Conservation (phyloP, 2,113 vertebrate genomes). For the Toxotes chatareus region DNA sequence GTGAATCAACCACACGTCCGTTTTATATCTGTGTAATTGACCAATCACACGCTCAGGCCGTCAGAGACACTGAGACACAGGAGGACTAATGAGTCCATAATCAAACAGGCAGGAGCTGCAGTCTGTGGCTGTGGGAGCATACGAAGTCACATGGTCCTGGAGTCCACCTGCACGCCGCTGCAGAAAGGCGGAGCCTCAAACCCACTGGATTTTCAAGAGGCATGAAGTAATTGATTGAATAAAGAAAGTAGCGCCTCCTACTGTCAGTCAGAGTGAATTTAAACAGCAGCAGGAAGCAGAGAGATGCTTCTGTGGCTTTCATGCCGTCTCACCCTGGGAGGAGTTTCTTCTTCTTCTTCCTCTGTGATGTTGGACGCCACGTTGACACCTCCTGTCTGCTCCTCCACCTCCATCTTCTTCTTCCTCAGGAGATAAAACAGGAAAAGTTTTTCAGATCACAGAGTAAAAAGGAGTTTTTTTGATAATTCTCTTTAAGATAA, state of each 20-base stretch:
- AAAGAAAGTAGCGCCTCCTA: too few species aligned
- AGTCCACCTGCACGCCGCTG: too few species aligned
- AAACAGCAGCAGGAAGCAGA: too few species aligned
- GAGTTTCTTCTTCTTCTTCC: constrained; percentile 37
- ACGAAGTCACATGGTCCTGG: neutral
- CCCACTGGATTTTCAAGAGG: too few species aligned
- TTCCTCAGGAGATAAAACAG: neutral
- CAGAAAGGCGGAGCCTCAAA: too few species aligned
- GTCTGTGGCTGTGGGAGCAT: neutral
- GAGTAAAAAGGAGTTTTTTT: neutral
- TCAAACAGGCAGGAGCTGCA: too few species aligned
- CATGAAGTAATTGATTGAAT: too few species aligned
- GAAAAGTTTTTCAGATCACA: neutral
- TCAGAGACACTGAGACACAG: too few species aligned
- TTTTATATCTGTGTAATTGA: neutral
- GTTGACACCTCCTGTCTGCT: neutral
- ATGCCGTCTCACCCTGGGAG: constrained; percentile 20
- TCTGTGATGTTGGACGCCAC: neutral
- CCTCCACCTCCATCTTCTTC: constrained; percentile 43
- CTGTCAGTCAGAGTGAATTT: too few species aligned
- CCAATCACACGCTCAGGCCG: neutral
- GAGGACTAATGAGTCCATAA: neutral
- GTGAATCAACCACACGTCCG: neutral
- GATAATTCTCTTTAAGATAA: too few species aligned
- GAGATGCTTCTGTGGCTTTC: neutral